phyloP scores from a whole-genome alignment of 2,113 vertebrate species.

The Hyperopisus bebe region DNA sequence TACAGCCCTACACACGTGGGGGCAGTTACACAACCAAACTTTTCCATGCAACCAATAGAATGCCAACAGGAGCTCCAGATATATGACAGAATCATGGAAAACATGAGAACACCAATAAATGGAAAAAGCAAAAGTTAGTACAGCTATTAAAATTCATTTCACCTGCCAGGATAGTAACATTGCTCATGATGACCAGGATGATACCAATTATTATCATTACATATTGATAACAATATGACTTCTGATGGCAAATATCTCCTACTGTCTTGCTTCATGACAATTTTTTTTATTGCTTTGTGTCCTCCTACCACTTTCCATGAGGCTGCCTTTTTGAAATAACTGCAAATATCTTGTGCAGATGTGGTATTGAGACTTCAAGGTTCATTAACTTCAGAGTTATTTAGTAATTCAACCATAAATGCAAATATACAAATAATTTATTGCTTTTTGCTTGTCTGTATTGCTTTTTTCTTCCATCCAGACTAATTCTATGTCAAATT shows the following conservation, averaged over 20 bases:
- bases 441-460: not conserved
- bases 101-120: not conserved
- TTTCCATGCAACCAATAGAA: not conserved
- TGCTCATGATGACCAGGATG: not conserved
- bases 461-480: not conserved
- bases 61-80: not conserved
- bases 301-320: not conserved
- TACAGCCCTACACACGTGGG: not conserved
- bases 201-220: not conserved
- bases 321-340: not conserved
- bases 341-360: conserved; percentile 3
- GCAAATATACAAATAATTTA: not conserved
- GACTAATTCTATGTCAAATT: not conserved
- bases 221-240: not conserved
- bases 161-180: not conserved
- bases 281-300: not conserved
- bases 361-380: not conserved
- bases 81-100: not conserved
- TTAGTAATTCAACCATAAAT: not conserved
- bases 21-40: not conserved
- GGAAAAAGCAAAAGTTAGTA: not conserved
- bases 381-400: conserved; percentile 17
- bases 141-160: not conserved
- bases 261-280: not conserved
- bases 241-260: not conserved